Evolutionary conservation across 2,888 invertebrate genomes (phyloP).

Genomic region (Apamea epomidion): DNA sequence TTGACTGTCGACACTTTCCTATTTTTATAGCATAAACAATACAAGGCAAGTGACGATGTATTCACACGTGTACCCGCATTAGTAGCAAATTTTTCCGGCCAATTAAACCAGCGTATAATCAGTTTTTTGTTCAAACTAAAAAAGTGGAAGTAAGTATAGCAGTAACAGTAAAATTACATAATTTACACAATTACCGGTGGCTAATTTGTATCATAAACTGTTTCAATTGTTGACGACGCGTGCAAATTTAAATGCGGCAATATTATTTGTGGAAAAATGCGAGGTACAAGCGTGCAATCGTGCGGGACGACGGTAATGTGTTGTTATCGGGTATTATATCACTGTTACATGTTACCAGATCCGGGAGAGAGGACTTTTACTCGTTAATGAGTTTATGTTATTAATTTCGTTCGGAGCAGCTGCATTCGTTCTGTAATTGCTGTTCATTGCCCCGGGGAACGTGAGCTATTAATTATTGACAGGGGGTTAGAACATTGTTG

Average conservation of each 20-base stretch:
- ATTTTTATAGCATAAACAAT: constrained; percentile 34
- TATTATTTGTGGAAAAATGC: constrained; percentile 46
- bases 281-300: constrained; percentile 68
- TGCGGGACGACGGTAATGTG: constrained; percentile 71
- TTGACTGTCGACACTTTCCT: constrained; percentile 10
- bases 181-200: constrained; percentile 70
- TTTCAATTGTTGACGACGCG: constrained; percentile 61
- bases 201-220: constrained; percentile 63
- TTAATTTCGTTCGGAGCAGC: constrained; percentile 40
- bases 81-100: constrained; percentile 53
- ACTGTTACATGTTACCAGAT: constrained; percentile 66
- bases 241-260: constrained; percentile 57
- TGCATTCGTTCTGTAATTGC: constrained; percentile 44
- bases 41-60: constrained; percentile 20
- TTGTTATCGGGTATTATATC: constrained; percentile 67
- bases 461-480: constrained; percentile 10
- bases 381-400: constrained; percentile 49
- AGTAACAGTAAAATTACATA: constrained; percentile 69
- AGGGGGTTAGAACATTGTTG: background rate
- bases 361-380: constrained; percentile 71
- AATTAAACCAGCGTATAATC: constrained; percentile 49
- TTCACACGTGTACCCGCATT: constrained; percentile 51
- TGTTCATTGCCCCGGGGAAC: constrained; percentile 36
- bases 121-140: constrained; percentile 45
- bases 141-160: constrained; percentile 59